Conservation (phyloP, 2,113 vertebrate genomes). For the Egretta garzetta region DNA sequence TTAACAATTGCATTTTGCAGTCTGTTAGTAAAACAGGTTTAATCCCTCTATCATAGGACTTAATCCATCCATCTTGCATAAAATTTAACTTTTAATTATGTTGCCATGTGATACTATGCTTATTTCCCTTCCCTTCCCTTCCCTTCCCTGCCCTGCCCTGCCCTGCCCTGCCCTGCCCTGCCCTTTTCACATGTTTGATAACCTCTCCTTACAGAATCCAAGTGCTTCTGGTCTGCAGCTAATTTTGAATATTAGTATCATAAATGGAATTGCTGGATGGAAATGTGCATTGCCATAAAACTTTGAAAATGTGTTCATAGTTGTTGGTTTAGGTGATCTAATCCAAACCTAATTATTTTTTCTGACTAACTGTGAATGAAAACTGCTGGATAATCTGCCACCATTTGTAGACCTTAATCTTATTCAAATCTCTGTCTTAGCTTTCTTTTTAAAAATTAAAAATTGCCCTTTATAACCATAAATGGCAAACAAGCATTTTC, state of each 20-base stretch:
- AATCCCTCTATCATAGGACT: neutral
- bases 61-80: neutral
- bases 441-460: neutral
- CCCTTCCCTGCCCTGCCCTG: neutral
- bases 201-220: neutral
- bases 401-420: neutral
- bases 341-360: neutral
- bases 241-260: neutral
- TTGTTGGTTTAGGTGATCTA: neutral
- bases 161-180: no score
- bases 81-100: constrained; percentile 3
- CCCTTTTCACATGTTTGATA: neutral
- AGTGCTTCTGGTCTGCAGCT: neutral
- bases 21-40: neutral
- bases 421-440: neutral
- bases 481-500: neutral
- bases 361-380: neutral
- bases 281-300: neutral
- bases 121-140: neutral
- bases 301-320: neutral
- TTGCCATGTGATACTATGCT: neutral
- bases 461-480: accelerated
- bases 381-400: neutral
- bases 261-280: neutral
- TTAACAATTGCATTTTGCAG: constrained; percentile 19